Evolutionary conservation across 2,888 invertebrate genomes (phyloP).

Genomic region (Oxycera nigricornis): DNA sequence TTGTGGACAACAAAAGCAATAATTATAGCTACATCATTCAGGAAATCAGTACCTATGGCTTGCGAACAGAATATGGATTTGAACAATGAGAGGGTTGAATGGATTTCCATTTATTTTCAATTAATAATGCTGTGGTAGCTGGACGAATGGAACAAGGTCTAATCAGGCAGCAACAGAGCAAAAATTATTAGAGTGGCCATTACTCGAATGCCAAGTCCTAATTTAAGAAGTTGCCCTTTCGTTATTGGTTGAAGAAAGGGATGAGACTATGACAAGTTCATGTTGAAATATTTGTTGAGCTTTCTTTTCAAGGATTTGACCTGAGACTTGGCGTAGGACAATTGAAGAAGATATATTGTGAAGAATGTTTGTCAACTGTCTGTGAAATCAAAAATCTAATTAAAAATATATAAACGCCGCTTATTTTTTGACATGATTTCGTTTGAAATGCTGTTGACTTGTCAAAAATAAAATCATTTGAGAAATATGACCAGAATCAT

Average conservation of each 20-base stretch:
- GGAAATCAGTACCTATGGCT: background rate
- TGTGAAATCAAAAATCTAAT: too few relatives aligned
- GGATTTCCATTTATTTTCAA: constrained; percentile 22
- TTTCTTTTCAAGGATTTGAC: too few relatives aligned
- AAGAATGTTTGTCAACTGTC: too few relatives aligned
- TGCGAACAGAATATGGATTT: background rate
- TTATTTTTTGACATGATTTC: too few relatives aligned
- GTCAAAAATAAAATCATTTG: too few relatives aligned
- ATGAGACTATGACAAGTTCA: background rate
- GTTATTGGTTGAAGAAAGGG: background rate
- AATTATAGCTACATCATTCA: background rate
- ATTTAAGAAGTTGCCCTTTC: constrained; percentile 6
- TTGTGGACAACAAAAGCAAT: background rate
- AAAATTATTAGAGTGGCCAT: background rate
- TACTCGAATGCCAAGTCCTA: constrained; percentile 1
- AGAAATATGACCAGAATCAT: too few relatives aligned
- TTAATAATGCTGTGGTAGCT: constrained; percentile 14
- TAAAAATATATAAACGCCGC: too few relatives aligned
- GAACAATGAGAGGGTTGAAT: background rate
- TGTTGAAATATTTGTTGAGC: too few relatives aligned
- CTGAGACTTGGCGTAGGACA: too few relatives aligned
- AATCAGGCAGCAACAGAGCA: background rate
- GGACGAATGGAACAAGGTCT: background rate
- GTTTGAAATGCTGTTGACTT: too few relatives aligned
- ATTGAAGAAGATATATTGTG: too few relatives aligned